phyloP scores from a whole-genome alignment of 2,888 invertebrate genomes.

The Drosophila demipolita region DNA sequence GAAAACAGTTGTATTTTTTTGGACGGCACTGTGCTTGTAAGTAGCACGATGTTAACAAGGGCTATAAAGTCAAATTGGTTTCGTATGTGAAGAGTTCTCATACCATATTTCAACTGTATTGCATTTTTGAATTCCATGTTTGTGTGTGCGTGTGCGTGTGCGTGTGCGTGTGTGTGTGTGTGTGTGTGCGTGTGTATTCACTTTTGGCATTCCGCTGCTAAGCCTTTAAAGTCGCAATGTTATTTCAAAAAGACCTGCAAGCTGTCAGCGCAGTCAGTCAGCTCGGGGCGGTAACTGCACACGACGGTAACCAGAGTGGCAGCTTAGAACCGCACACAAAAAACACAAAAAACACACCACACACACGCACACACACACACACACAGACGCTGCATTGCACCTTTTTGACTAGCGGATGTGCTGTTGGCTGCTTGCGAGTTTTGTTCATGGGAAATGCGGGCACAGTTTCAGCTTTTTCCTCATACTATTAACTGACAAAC shows the following conservation, averaged over 20 bases:
- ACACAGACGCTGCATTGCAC: constrained; percentile 26
- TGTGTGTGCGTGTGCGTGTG: background rate
- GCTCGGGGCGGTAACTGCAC: constrained; percentile 33
- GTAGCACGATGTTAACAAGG: constrained; percentile 38
- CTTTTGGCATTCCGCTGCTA: constrained; percentile 14
- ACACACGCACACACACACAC: constrained; percentile 11
- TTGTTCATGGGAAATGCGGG: constrained; percentile 45
- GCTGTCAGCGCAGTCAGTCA: constrained; percentile 52
- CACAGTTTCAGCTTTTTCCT: constrained; percentile 30
- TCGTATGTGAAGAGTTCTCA: constrained; percentile 22
- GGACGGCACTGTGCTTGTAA: background rate
- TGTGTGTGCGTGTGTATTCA: constrained; percentile 7
- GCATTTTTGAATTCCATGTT: background rate
- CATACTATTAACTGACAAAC: constrained; percentile 16
- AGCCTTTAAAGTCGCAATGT: constrained; percentile 40
- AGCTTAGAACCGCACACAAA: constrained; percentile 28
- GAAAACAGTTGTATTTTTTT: background rate
- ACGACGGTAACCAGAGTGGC: constrained; percentile 45
- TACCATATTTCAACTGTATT: constrained; percentile 2
- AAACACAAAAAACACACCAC: constrained; percentile 6
- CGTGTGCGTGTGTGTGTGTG: background rate
- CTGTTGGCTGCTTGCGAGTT: constrained; percentile 47
- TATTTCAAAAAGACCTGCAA: constrained; percentile 32
- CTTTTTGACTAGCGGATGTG: constrained; percentile 44
- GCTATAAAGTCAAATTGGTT: constrained; percentile 48